Conservation (phyloP, 2,113 vertebrate genomes). For the Amphiprion percula region DNA sequence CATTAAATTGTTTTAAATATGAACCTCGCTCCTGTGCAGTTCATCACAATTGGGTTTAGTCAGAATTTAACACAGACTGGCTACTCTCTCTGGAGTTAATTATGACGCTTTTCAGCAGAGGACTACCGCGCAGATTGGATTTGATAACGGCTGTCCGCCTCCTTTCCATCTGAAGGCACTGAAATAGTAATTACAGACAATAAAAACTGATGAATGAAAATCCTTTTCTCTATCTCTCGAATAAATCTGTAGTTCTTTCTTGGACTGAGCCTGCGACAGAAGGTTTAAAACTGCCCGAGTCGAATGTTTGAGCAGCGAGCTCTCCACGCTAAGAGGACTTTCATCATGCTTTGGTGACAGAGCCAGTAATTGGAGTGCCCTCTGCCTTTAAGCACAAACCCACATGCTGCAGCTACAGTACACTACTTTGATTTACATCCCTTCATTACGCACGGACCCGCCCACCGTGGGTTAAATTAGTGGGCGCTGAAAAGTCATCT, state of each 20-base stretch:
- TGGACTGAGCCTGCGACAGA: slow-evolving; percentile 12
- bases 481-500: slow-evolving; percentile 58
- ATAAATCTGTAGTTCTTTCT: slow-evolving; percentile 11
- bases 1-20: slow-evolving; percentile 15
- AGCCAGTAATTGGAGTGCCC: slow-evolving; percentile 55
- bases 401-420: slow-evolving; percentile 49
- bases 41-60: slow-evolving; percentile 17
- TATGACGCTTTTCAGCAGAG: slow-evolving; percentile 39
- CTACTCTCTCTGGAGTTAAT: slow-evolving; percentile 53
- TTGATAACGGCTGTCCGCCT: slow-evolving; percentile 39
- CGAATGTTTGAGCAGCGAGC: slow-evolving; percentile 20
- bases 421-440: slow-evolving; percentile 64
- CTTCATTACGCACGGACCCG: slow-evolving; percentile 39
- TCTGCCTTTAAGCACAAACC: slow-evolving; percentile 56
- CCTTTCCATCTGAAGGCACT: slow-evolving; percentile 9
- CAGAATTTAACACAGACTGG: slow-evolving; percentile 20
- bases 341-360: slow-evolving; percentile 47
- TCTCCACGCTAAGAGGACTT: slow-evolving; percentile 43
- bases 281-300: background rate
- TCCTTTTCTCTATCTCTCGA: background rate
- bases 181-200: slow-evolving; percentile 24
- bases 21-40: slow-evolving; percentile 7
- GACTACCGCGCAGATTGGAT: slow-evolving; percentile 17
- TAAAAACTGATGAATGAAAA: slow-evolving; percentile 22
- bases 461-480: slow-evolving; percentile 52